Percentiles rank a stretch among this genome's conserved stretches.
These are phyloP conservation scores for Monochamus saltuarius DNA, from an alignment of 1,140 invertebrate genomes.

Conservation along the genomic window DNA sequence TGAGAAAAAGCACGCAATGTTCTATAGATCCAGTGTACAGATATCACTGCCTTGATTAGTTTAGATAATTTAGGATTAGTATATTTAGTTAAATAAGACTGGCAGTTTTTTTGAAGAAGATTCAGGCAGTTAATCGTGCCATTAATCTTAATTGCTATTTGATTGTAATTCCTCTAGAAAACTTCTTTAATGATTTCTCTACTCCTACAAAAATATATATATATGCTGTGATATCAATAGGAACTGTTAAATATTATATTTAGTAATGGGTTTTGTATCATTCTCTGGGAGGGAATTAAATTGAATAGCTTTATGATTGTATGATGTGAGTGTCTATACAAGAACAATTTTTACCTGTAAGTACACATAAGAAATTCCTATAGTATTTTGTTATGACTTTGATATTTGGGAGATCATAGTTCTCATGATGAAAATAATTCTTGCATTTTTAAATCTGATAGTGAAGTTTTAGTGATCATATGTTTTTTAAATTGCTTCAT, in stretches of 20 bases:
- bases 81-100: slow-evolving; percentile 45
- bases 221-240: slow-evolving; percentile 21
- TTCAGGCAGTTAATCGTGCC: slow-evolving; percentile 23
- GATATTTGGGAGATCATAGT: background rate
- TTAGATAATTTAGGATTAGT: slow-evolving; percentile 34
- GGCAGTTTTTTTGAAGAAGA: slow-evolving; percentile 29
- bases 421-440: background rate
- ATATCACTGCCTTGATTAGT: slow-evolving; percentile 46
- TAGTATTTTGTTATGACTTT: too few species aligned
- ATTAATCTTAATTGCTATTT: slow-evolving; percentile 6
- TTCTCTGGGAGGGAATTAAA: background rate
- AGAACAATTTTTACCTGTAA: too few species aligned
- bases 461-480: too few species aligned
- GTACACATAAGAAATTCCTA: too few species aligned
- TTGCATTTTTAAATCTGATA: too few species aligned
- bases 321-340: too few species aligned
- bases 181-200: slow-evolving; percentile 21
- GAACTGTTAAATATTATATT: slow-evolving; percentile 1
- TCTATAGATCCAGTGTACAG: slow-evolving; percentile 42
- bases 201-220: slow-evolving; percentile 14
- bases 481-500: too few species aligned
- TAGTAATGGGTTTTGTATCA: slow-evolving; percentile 4
- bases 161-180: background rate
- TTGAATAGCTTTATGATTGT: too few species aligned
- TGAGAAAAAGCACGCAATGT: slow-evolving; percentile 21